These are phyloP conservation scores for Coracias cyanogaster DNA, from an alignment of 2,797 vertebrate species.

Conservation along the genomic window DNA sequence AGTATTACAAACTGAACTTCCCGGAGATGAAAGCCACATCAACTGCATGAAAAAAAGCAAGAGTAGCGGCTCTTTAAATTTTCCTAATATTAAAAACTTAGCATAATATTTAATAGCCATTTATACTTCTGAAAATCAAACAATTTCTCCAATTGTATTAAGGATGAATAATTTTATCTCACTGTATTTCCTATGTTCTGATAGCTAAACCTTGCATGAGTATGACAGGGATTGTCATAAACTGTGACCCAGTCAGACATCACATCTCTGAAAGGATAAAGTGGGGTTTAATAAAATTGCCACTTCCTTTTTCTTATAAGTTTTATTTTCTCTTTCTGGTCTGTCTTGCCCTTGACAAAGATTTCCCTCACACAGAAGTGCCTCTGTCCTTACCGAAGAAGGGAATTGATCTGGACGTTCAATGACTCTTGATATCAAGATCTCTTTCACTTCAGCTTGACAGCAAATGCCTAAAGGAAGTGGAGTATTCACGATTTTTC, in stretches of 20 bases:
- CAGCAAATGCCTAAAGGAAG: conserved; percentile 4
- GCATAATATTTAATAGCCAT: background rate
- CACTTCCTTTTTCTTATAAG: background rate
- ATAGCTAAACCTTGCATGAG: background rate
- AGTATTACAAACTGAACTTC: background rate
- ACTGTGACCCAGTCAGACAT: background rate
- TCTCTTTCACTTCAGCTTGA: conserved; percentile 5
- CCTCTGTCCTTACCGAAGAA: background rate
- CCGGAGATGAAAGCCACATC: background rate
- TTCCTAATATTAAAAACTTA: background rate
- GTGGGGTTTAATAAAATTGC: background rate
- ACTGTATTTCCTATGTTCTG: background rate
- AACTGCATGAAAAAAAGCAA: background rate
- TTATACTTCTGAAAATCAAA: background rate
- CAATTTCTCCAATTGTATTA: background rate
- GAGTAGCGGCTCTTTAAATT: background rate
- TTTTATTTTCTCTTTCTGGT: background rate
- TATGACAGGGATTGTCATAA: background rate
- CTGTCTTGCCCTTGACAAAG: background rate
- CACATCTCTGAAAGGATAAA: background rate
- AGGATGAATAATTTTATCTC: background rate
- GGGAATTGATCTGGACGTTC: background rate
- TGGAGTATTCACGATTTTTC: background rate
- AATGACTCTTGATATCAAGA: background rate
- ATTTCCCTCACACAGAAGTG: background rate